Conservation (phyloP, 2,888 invertebrate species). For the Catocala sponsa region DNA sequence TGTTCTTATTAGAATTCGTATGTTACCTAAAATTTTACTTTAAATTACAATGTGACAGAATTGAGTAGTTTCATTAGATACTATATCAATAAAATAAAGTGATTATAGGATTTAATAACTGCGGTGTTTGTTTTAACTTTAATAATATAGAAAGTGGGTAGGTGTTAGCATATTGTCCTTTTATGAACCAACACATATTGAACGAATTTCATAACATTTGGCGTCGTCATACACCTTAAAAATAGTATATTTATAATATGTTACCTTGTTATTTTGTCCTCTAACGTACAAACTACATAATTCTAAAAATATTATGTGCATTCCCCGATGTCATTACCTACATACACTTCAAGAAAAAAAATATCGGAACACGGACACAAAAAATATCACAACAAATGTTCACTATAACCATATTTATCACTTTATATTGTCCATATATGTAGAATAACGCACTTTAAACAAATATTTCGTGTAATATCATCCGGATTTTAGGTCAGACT, state of each 20-base stretch:
- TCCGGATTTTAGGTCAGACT: constrained; percentile 83
- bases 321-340: constrained; percentile 79
- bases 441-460: constrained; percentile 55
- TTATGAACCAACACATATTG: constrained; percentile 50
- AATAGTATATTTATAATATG: constrained; percentile 62
- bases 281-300: constrained; percentile 80
- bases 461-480: constrained; percentile 68
- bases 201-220: constrained; percentile 52
- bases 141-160: constrained; percentile 67
- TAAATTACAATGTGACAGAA: background rate
- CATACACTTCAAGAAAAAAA: constrained; percentile 60
- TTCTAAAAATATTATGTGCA: constrained; percentile 87
- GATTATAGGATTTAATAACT: constrained; percentile 5
- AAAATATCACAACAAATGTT: constrained; percentile 46
- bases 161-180: constrained; percentile 59
- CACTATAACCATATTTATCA: constrained; percentile 42
- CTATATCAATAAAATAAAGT: background rate
- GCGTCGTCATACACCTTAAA: constrained; percentile 48
- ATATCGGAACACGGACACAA: constrained; percentile 43
- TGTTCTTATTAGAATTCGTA: constrained; percentile 43
- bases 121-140: constrained; percentile 23
- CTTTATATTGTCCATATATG: constrained; percentile 33
- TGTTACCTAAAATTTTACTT: background rate
- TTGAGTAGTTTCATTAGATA: background rate
- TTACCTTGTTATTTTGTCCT: constrained; percentile 80